These are phyloP conservation scores for Scatophagus argus DNA, from an alignment of 2,113 vertebrate species.

Conservation along the genomic window DNA sequence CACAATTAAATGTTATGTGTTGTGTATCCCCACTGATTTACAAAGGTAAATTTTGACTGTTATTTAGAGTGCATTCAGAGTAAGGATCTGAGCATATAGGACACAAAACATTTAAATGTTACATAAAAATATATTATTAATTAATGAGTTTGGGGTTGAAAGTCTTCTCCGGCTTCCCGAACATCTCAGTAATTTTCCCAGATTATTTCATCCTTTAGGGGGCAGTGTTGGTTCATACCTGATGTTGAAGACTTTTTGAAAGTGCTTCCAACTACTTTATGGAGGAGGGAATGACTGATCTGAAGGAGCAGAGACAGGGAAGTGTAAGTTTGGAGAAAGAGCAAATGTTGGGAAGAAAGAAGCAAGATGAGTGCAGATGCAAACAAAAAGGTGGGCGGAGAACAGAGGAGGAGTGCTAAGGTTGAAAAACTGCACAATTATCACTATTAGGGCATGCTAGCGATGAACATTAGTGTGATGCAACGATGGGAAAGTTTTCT, in stretches of 20 bases:
- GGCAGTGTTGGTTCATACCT: slow-evolving; percentile 82
- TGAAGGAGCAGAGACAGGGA: slow-evolving; percentile 54
- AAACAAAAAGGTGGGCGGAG: slow-evolving; percentile 68
- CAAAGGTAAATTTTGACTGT: background rate
- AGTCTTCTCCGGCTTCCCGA: slow-evolving; percentile 2
- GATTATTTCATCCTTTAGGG: slow-evolving; percentile 70
- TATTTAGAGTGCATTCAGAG: slow-evolving; percentile 13
- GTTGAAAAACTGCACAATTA: slow-evolving; percentile 55
- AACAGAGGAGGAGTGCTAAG: slow-evolving; percentile 52
- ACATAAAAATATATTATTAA: background rate
- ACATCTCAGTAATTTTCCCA: background rate
- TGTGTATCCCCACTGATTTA: too few relatives aligned
- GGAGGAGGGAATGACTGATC: slow-evolving; percentile 52
- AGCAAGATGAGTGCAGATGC: slow-evolving; percentile 52
- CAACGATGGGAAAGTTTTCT: slow-evolving; percentile 58
- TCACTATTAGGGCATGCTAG: slow-evolving; percentile 52
- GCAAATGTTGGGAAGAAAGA: slow-evolving; percentile 52
- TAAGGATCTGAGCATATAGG: background rate
- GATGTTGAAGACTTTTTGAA: slow-evolving; percentile 54
- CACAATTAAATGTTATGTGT: background rate
- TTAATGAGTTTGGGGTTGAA: background rate
- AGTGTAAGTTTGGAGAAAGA: slow-evolving; percentile 69
- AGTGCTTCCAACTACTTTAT: slow-evolving; percentile 54
- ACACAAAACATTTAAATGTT: background rate
- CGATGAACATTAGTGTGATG: slow-evolving; percentile 51